These are phyloP conservation scores for Tyto alba DNA, from an alignment of 2,113 vertebrate genomes.

Conservation along the genomic window DNA sequence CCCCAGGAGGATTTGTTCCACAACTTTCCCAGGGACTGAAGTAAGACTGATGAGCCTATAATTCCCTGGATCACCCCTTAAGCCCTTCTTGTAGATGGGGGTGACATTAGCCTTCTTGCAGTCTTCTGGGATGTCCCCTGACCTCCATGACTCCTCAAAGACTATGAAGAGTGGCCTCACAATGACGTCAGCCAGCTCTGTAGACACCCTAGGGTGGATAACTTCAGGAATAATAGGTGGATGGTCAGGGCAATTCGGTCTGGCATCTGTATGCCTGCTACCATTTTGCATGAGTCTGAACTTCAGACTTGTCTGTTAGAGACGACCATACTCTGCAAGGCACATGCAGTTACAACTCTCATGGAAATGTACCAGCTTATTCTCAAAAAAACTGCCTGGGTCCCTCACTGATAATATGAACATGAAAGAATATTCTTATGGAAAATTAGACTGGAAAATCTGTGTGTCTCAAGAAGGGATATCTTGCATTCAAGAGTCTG, in stretches of 20 bases:
- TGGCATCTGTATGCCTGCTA: not conserved
- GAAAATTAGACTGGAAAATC: not conserved
- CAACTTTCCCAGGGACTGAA: too few relatives aligned
- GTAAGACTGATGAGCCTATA: too few relatives aligned
- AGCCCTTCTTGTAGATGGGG: too few relatives aligned
- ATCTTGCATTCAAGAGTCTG: not conserved
- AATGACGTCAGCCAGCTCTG: too few relatives aligned
- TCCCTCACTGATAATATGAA: not conserved
- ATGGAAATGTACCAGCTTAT: not conserved
- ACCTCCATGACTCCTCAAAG: too few relatives aligned
- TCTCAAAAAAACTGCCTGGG: not conserved
- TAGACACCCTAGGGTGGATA: too few relatives aligned
- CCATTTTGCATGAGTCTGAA: not conserved
- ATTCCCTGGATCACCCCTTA: too few relatives aligned
- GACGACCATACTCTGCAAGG: not conserved
- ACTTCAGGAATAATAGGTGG: too few relatives aligned
- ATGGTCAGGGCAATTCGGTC: not conserved
- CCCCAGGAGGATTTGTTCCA: too few relatives aligned
- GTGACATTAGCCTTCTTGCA: too few relatives aligned
- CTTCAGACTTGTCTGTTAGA: not conserved
- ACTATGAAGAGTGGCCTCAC: too few relatives aligned
- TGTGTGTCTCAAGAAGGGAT: not conserved
- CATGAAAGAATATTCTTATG: not conserved
- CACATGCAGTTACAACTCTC: not conserved
- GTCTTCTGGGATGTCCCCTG: too few relatives aligned